Conservation (phyloP, 2,888 invertebrate species). For the Melanostoma scalare region DNA sequence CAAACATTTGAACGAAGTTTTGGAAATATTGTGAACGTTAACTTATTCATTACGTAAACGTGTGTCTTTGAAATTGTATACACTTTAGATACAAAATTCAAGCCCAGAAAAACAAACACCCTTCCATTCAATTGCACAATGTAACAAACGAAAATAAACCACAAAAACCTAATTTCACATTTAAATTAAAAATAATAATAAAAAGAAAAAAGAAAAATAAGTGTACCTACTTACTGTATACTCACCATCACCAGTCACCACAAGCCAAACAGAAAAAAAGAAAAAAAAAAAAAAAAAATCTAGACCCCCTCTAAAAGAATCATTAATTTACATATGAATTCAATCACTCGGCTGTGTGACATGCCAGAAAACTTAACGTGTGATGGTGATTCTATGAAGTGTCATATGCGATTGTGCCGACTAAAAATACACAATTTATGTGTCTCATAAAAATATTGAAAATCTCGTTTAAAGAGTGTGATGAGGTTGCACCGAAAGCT, state of each 20-base stretch:
- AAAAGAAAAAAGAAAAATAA: not conserved
- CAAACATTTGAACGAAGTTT: too few species aligned
- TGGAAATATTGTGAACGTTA: too few species aligned
- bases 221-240: constrained; percentile 2
- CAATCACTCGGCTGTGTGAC: constrained; percentile 73
- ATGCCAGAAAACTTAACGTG: constrained; percentile 38
- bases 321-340: constrained; percentile 76
- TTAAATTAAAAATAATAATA: too few species aligned
- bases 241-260: constrained; percentile 3
- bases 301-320: constrained; percentile 52
- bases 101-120: too few species aligned
- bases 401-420: constrained; percentile 46
- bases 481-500: constrained; percentile 33
- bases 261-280: not conserved
- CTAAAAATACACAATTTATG: constrained; percentile 71
- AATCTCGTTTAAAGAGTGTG: constrained; percentile 54
- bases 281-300: constrained; percentile 2
- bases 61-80: too few species aligned
- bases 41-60: too few species aligned
- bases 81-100: too few species aligned
- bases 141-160: not conserved
- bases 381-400: constrained; percentile 45
- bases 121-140: constrained; percentile 21
- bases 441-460: constrained; percentile 71
- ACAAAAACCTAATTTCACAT: constrained; percentile 24